Evolutionary conservation across 2,113 vertebrate genomes (phyloP).

Genomic region (Poeciliopsis prolifica): DNA sequence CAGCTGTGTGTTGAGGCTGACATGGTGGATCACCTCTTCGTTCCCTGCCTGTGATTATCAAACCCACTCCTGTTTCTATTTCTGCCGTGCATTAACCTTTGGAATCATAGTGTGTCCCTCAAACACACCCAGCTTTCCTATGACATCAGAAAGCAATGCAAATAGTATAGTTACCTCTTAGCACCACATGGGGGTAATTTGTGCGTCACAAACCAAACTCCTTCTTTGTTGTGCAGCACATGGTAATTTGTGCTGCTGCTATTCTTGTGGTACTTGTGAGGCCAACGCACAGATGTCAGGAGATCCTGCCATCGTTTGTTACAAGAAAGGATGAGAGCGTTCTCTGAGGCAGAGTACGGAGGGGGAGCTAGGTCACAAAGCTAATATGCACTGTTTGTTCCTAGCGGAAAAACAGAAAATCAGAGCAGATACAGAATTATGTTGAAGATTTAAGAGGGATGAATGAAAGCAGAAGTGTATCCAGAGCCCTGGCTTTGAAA

Average conservation of each 20-base stretch:
- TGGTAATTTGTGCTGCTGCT: constrained; percentile 26
- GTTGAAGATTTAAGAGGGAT: too few species aligned
- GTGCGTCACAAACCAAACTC: constrained; percentile 18
- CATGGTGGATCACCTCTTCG: constrained; percentile 30
- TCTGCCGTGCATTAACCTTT: constrained; percentile 66
- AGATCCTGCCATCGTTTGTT: not conserved
- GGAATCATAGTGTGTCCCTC: constrained; percentile 58
- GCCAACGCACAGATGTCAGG: not conserved
- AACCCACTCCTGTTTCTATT: constrained; percentile 69
- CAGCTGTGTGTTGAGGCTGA: constrained; percentile 38
- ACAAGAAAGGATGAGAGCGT: not conserved
- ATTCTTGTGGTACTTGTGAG: constrained; percentile 13
- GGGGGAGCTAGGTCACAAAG: not conserved
- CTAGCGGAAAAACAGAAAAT: not conserved
- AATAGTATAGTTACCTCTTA: constrained; percentile 33
- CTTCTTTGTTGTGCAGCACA: not conserved
- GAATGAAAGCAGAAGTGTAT: too few species aligned
- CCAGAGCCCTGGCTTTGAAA: too few species aligned
- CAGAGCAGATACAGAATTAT: too few species aligned
- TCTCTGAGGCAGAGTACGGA: not conserved
- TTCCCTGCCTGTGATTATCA: constrained; percentile 67
- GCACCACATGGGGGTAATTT: constrained; percentile 43
- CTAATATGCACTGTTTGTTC: not conserved
- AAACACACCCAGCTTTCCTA: constrained; percentile 21
- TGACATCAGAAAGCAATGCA: constrained; percentile 34